Conservation (phyloP, 23 tunicate species). For the Corella eumyota region DNA sequence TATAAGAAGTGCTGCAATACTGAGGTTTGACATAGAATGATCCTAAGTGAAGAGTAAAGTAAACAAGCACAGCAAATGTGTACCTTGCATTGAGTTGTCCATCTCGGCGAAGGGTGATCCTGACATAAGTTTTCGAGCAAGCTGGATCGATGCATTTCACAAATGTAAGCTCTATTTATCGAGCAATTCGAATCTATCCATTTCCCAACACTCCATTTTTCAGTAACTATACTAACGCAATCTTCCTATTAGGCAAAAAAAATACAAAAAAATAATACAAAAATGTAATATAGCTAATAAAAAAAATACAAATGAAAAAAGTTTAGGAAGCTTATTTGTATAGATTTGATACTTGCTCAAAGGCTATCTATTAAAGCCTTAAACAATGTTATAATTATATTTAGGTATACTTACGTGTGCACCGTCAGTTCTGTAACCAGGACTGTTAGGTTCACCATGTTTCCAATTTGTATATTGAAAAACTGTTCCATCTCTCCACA, state of each 20-base stretch:
- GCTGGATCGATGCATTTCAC: constrained; percentile 67
- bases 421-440: constrained; percentile 29
- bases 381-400: too few species aligned
- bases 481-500: constrained; percentile 93
- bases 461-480: constrained; percentile 69
- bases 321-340: too few species aligned
- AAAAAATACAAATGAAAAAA: too few species aligned
- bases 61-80: background rate
- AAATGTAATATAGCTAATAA: too few species aligned
- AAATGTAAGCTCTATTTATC: constrained; percentile 49
- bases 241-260: constrained; percentile 37
- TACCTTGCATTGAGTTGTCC: constrained; percentile 43
- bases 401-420: background rate
- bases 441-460: constrained; percentile 72
- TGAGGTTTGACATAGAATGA: too few species aligned
- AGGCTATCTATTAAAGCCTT: too few species aligned
- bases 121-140: constrained; percentile 39
- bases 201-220: constrained; percentile 65
- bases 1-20: background rate
- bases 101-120: constrained; percentile 38
- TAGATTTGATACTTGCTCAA: too few species aligned
- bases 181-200: constrained; percentile 67
- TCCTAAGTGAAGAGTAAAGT: too few species aligned
- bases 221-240: constrained; percentile 42
- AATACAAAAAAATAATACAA: background rate